A percentile compares a stretch with the other conserved stretches of the same genome.
Evolutionary conservation across 2,797 vertebrate genomes (phyloP).

Genomic region (Myoxocephalus aenaeus): DNA sequence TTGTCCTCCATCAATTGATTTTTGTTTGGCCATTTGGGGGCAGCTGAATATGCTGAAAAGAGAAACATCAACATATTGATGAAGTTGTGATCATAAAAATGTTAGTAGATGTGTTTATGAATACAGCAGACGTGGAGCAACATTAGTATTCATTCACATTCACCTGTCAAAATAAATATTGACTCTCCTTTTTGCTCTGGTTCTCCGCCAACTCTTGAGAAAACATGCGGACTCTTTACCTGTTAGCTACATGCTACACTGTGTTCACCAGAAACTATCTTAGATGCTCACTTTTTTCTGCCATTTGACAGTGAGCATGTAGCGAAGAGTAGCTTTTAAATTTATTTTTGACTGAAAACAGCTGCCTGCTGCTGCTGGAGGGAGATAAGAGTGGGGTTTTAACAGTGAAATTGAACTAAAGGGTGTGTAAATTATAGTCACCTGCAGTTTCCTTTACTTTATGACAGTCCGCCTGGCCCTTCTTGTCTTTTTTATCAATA

Average conservation of each 20-base stretch:
- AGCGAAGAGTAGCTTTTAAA: not conserved
- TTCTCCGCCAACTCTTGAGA: not conserved
- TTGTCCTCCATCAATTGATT: not conserved
- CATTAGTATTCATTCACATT: not conserved
- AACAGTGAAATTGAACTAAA: not conserved
- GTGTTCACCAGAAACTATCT: not conserved
- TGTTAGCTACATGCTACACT: not conserved
- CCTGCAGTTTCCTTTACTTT: not conserved
- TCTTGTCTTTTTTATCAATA: no score
- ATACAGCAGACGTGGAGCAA: slow-evolving; percentile 5
- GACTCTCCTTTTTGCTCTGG: not conserved
- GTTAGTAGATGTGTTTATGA: not conserved
- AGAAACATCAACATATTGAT: not conserved
- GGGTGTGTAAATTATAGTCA: not conserved
- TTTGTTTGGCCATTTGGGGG: not conserved
- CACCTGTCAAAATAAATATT: not conserved
- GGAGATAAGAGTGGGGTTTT: not conserved
- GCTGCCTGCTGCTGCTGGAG: not conserved
- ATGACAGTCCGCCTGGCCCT: no score
- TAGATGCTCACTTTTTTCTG: not conserved
- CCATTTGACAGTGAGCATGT: not conserved
- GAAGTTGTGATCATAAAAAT: not conserved
- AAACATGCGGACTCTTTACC: not conserved
- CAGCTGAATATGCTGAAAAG: not conserved
- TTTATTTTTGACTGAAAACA: not conserved